A percentile compares a stretch with the other conserved stretches of the same genome.
Evolutionary conservation across 1,140 invertebrate genomes (phyloP).

Genomic region (Babylonia areolata): DNA sequence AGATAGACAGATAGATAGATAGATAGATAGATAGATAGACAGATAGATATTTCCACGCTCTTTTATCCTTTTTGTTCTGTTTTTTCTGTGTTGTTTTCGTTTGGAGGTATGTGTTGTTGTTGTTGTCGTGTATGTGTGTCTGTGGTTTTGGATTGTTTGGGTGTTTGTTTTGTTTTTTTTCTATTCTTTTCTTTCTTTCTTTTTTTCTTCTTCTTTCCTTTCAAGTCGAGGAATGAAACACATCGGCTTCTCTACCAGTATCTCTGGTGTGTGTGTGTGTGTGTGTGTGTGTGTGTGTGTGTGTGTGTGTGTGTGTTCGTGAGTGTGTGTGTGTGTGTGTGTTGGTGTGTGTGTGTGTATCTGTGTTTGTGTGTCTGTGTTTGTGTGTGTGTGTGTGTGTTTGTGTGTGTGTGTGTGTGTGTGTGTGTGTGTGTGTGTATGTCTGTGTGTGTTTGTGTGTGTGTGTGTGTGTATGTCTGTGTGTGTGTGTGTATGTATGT

Average conservation of each 20-base stretch:
- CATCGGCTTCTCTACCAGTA: neutral
- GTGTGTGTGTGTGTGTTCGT: constrained; percentile 3
- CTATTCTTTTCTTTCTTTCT: no score
- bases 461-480: neutral
- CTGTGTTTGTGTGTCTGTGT: neutral
- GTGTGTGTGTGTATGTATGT: constrained; percentile 3
- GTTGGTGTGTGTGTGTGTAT: neutral
- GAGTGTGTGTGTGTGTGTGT: neutral
- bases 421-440: constrained; percentile 10
- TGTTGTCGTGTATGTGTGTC: neutral
- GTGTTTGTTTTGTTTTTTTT: neutral
- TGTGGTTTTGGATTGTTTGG: neutral
- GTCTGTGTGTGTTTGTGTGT: constrained; percentile 8
- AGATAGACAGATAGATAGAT: no score
- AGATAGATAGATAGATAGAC: no score
- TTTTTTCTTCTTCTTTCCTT: neutral
- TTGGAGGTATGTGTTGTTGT: neutral
- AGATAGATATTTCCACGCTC: no score
- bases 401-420: constrained; percentile 9
- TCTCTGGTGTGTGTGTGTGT: neutral
- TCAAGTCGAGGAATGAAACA: neutral
- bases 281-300: constrained; percentile 13
- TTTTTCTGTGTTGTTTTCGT: no score
- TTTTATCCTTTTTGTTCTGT: no score
- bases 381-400: constrained; percentile 14